Percentiles rank a stretch among this genome's conserved stretches.
These are phyloP conservation scores for Cuculus canorus DNA, from an alignment of 2,797 vertebrate genomes.

Conservation along the genomic window DNA sequence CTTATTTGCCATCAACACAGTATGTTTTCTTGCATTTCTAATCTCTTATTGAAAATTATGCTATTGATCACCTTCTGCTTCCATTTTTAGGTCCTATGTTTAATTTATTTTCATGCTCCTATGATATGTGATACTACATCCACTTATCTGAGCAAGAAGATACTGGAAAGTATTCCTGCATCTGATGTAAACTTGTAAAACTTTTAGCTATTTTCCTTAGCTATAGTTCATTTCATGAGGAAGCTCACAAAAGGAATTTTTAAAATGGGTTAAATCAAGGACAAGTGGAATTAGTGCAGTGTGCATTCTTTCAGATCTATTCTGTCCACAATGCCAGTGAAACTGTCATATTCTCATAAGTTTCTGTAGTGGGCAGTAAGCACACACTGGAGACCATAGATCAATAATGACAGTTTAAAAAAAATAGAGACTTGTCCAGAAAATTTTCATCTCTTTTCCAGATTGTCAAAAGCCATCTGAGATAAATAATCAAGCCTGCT, in stretches of 20 bases:
- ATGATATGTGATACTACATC: background rate
- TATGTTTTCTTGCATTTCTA: background rate
- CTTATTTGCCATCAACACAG: background rate
- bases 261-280: background rate
- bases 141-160: background rate
- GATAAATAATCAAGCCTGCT: background rate
- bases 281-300: background rate
- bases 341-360: background rate
- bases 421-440: background rate
- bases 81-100: background rate
- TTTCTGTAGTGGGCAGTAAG: background rate
- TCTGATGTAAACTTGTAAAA: background rate
- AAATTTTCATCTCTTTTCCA: background rate
- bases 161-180: background rate
- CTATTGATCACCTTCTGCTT: background rate
- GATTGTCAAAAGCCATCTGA: background rate
- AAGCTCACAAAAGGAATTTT: background rate
- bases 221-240: background rate
- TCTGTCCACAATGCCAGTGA: background rate
- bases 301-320: background rate
- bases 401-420: background rate
- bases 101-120: background rate
- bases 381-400: background rate
- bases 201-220: background rate
- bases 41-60: background rate